These are phyloP conservation scores for Glaucomys volans DNA, from an alignment of 2,113 vertebrate species.

Conservation along the genomic window DNA sequence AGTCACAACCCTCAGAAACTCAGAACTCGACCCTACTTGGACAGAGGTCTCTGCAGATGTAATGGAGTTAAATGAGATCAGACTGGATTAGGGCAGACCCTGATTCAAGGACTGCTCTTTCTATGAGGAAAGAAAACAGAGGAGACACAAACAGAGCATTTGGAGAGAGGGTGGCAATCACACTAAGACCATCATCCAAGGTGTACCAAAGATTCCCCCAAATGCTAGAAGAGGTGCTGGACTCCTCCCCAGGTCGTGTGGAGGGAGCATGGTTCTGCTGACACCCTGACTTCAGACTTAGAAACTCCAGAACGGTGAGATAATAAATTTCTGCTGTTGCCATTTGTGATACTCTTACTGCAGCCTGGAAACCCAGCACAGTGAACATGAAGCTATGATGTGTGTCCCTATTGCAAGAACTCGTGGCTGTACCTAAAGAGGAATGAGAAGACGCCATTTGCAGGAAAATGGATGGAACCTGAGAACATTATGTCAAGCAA, in stretches of 20 bases:
- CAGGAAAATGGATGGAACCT: too few species aligned
- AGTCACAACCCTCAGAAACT: not conserved
- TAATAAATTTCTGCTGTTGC: not conserved
- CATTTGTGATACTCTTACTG: not conserved
- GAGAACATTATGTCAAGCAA: too few species aligned
- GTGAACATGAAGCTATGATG: too few species aligned
- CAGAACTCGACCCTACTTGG: not conserved
- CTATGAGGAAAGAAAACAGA: not conserved
- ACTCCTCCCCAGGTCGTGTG: not conserved
- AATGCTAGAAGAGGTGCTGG: not conserved
- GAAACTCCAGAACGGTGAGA: not conserved
- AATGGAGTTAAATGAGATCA: not conserved
- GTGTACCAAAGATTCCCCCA: not conserved
- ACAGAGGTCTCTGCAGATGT: not conserved
- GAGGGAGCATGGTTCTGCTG: accelerated
- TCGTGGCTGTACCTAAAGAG: not conserved
- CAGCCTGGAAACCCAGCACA: not conserved
- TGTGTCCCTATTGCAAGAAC: not conserved
- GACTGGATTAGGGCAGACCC: not conserved
- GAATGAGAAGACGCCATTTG: too few species aligned
- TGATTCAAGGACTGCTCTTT: not conserved
- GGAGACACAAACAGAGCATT: not conserved
- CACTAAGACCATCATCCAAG: accelerated
- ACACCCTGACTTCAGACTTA: not conserved
- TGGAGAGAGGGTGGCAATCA: accelerated